Conservation (phyloP, 1,140 invertebrate genomes). For the Babylonia areolata region DNA sequence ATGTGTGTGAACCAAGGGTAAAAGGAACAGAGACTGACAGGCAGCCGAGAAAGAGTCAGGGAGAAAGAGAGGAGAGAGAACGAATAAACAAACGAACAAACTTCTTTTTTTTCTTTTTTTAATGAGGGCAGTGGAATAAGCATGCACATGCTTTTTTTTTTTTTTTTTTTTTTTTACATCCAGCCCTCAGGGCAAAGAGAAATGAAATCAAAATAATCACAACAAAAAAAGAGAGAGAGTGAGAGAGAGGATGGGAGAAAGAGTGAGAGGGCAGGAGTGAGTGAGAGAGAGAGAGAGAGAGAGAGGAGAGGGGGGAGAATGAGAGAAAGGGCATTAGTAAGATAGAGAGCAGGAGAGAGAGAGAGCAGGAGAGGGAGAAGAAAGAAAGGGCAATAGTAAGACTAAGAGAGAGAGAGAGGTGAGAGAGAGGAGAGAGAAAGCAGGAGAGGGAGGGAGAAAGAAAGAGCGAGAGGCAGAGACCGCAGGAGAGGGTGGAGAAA, state of each 20-base stretch:
- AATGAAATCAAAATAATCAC: no score
- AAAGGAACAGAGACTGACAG: no score
- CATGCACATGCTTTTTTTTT: no score
- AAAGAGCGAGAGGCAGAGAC: background rate
- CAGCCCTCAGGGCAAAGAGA: no score
- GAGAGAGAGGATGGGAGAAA: background rate
- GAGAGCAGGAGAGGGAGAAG: background rate
- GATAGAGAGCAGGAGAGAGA: background rate
- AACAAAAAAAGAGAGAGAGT: background rate
- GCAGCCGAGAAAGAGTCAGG: no score
- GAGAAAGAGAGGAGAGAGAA: no score
- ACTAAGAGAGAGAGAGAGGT: background rate
- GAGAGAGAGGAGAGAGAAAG: background rate
- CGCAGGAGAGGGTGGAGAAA: background rate
- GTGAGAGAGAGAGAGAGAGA: constrained; percentile 21
- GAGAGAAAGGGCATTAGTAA: background rate
- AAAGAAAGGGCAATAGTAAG: background rate
- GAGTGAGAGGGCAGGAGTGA: background rate
- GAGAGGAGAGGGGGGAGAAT: constrained; percentile 7
- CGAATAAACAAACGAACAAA: no score
- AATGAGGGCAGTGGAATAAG: no score
- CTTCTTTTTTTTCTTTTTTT: no score
- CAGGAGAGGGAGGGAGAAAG: background rate
- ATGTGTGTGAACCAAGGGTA: no score
- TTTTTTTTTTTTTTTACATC: no score